Evolutionary conservation across 2,797 vertebrate genomes (phyloP), one percentile per base, ranked within the genome.

Genomic region (Poeciliopsis turneri): DNA sequence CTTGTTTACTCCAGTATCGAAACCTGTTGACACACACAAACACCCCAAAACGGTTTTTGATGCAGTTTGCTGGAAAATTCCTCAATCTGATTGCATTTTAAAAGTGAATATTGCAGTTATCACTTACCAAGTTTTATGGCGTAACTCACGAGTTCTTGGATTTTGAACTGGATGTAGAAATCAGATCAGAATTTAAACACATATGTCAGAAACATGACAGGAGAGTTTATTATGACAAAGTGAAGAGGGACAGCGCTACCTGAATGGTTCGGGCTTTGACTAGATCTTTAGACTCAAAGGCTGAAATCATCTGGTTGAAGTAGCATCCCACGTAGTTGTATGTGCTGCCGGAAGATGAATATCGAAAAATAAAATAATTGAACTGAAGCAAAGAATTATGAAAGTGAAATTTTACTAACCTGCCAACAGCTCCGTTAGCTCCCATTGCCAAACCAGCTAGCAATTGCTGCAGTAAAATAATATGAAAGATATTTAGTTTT

Each of bases 1-100:
- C 94, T 99, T 99, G 87, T 96, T 99, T 86, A 98, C 94, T 0
- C 97, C 94, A 81, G 98, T 84, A 82, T 97, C 95, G 80, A 98
- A 98, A 80, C 97, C 90, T 95, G 83, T 53, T 12, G 43, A 45
- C 0, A n/a, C 68, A 84, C 16, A 84, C 20, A 87, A 4, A 39
- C 39, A 41, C 39, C 1, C 53, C 0, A 20, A 43, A 77, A 18
- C 15, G 4, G 1, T 23, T 46, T 47, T 0, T 76, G 49, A 69
- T 4, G 8, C 10, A 36, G 8, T 45, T n/a, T 4, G 8, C 13
- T 16, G n/a, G 1, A 59, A 5, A 53, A 49, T 73, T 68, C 46
- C 6, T 45, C 41, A 2, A 10, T 41, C 36, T 55, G n/a, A 30
- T 30, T 18, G 2, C 12, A 51, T 25, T 39, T 43, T 64, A n/a